phyloP scores from a whole-genome alignment of 2,113 vertebrate species.

The Semnornis frantzii region DNA sequence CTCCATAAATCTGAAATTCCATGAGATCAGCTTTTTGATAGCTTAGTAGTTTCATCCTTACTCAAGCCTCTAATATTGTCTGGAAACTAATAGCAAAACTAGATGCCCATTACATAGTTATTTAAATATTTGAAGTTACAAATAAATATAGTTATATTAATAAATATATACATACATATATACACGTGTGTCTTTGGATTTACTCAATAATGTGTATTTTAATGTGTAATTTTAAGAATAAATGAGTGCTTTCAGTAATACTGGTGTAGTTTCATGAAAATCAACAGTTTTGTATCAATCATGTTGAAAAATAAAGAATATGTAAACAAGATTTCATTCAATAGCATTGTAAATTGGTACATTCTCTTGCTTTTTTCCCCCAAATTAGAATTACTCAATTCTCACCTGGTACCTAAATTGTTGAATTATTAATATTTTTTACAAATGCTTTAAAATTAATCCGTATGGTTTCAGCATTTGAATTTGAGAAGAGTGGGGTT shows the following conservation, averaged over 20 bases:
- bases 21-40: not conserved
- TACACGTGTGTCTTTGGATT: not conserved
- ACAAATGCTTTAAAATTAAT: not conserved
- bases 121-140: not conserved
- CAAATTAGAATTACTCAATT: not conserved
- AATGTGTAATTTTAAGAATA: not conserved
- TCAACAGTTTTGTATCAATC: not conserved
- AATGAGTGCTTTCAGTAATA: not conserved
- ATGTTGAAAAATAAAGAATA: not conserved
- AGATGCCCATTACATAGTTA: not conserved
- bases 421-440: not conserved
- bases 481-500: not conserved
- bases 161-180: no score
- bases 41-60: not conserved
- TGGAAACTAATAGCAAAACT: not conserved
- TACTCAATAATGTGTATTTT: not conserved
- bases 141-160: not conserved
- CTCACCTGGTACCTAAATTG: not conserved
- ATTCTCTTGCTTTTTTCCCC: not conserved
- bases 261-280: not conserved
- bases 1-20: not conserved
- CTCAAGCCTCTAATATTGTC: not conserved
- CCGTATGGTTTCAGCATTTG: not conserved
- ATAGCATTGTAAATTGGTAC: not conserved
- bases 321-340: not conserved